Base-by-base conservation (phyloP, 2,113 vertebrate genomes). In the Hypanus sabinus region DNA sequence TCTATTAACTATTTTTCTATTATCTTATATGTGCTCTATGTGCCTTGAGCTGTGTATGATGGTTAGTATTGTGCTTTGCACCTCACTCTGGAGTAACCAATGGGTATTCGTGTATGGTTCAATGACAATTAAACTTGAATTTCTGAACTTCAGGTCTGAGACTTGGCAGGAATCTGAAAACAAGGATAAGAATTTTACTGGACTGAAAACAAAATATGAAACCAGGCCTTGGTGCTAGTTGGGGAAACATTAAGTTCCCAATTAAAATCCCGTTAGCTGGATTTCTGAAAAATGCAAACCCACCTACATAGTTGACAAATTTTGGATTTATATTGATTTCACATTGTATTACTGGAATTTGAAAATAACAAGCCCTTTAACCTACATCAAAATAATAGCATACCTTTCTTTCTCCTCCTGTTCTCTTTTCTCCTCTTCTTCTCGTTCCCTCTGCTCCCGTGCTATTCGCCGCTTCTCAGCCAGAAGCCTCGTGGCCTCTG, bases 391-490 rank as follows among this genome's bases (percentile, higher is more conserved):
- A 65, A 90, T 60, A 62, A 87, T 62, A 12, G 10, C 62, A 96
- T 95, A 99, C 99, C 98, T 98, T 94, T 98, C 97, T 11, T 97
- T 96, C 94, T 98, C 98, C 95, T 98, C 98, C 94, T 95, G 97
- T 57, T 96, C 97, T 77, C 94, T 97, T 75, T 96, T 97, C 96
- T 98, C 97, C 94, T 97, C 97, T 62, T 99, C 98, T 90, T 99
- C 98, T 62, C 96, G 96, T 93, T 99, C 98, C 93, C 98, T 97
- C 95, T 99, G 98, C 80, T 98, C 98, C 4, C 99, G 97, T 94
- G 98, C 98, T 94, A 98, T 97, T 22, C 98, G 97, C 30, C 99
- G 97, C 94, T 99, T 99, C 94, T 99, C 99, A 3, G 98, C 93
- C 80, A 99, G 96, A 94, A 99, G 97, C 87, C 98, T 97, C 0